Conservation (phyloP, 1,140 invertebrate genomes). For the Drosophila azteca region DNA sequence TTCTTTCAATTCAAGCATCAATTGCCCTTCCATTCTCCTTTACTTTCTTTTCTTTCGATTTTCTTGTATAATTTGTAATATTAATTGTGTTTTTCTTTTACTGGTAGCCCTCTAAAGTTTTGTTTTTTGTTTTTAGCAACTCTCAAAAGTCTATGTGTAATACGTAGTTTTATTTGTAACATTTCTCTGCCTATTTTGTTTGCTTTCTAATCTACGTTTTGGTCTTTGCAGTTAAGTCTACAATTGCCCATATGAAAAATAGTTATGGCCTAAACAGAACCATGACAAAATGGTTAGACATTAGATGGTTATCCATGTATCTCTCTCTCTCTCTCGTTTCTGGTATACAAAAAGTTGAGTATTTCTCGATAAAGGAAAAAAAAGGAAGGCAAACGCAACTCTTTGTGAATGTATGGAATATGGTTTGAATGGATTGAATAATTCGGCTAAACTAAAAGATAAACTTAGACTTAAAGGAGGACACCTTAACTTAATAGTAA, state of each 20-base stretch:
- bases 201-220: constrained; percentile 39
- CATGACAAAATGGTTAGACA: constrained; percentile 31
- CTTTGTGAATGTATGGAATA: constrained; percentile 16
- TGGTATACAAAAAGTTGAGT: constrained; percentile 30
- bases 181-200: constrained; percentile 10
- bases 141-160: constrained; percentile 38
- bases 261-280: constrained; percentile 2
- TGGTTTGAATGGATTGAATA: constrained; percentile 20
- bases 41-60: background rate
- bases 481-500: constrained; percentile 29
- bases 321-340: too few relatives aligned
- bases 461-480: constrained; percentile 19
- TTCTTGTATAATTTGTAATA: constrained; percentile 30
- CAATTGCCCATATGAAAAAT: constrained; percentile 32
- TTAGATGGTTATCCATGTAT: background rate
- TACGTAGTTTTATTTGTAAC: constrained; percentile 20
- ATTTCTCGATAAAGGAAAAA: constrained; percentile 22
- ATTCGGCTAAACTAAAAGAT: constrained; percentile 49
- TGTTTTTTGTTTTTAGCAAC: constrained; percentile 14
- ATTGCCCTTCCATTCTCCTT: constrained; percentile 24
- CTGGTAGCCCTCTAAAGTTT: constrained; percentile 30
- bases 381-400: constrained; percentile 1
- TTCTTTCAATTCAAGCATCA: constrained; percentile 49
- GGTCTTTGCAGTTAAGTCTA: constrained; percentile 51
- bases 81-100: constrained; percentile 32